Evolutionary conservation across 64 coral and sea anemone species (phyloP).

Genomic region (Anthopleura sola): DNA sequence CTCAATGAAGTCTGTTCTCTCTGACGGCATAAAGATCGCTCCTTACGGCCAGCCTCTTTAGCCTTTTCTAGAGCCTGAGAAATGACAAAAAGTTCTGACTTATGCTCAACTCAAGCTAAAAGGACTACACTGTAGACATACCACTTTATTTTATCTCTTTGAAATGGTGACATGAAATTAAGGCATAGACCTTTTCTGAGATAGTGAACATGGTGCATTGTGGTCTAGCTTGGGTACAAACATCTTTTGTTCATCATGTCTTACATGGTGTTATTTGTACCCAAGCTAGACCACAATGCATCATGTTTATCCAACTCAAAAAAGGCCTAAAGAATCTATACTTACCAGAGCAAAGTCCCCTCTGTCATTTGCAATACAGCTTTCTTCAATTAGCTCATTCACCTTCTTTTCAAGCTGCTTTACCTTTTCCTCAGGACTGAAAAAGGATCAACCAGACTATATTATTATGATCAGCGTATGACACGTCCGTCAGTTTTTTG

Average conservation of each 20-base stretch:
- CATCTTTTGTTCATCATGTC: no score
- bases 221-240: no score
- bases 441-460: background rate
- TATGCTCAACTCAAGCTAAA: background rate
- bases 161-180: no score
- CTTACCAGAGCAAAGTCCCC: slow-evolving; percentile 77
- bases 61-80: slow-evolving; percentile 90
- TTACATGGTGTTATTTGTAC: no score
- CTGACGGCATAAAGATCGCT: slow-evolving; percentile 83
- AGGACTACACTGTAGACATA: background rate
- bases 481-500: no score
- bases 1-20: slow-evolving; percentile 87
- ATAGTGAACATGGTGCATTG: no score
- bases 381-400: slow-evolving; percentile 91
- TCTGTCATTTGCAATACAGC: slow-evolving; percentile 86
- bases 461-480: background rate
- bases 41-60: slow-evolving; percentile 91
- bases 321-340: no score
- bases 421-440: slow-evolving; percentile 92
- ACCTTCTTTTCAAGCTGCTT: slow-evolving; percentile 98
- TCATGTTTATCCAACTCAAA: no score
- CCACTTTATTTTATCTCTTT: background rate
- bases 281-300: no score
- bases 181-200: no score
- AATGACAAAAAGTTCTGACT: background rate